These are phyloP conservation scores for Nymphalis polychloros DNA, from an alignment of 2,888 invertebrate species.

Conservation along the genomic window DNA sequence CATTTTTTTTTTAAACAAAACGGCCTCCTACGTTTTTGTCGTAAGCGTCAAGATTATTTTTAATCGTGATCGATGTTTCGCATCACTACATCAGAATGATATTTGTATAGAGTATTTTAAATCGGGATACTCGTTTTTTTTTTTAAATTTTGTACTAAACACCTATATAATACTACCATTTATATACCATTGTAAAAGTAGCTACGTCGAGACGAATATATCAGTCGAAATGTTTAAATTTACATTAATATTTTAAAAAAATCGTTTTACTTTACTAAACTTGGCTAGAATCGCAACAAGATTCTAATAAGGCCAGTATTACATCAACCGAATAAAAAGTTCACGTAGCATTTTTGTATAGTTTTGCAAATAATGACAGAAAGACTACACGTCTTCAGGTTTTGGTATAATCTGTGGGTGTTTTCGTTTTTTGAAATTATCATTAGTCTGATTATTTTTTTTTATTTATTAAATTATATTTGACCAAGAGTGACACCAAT, in stretches of 20 bases:
- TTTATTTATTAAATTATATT: background rate
- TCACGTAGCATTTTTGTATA: conserved; percentile 25
- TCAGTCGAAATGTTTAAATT: conserved; percentile 78
- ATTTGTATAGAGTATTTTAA: conserved; percentile 37
- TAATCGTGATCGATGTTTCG: conserved; percentile 26
- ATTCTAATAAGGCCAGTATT: conserved; percentile 69
- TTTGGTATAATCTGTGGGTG: conserved; percentile 12
- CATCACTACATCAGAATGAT: conserved; percentile 32
- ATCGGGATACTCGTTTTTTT: conserved; percentile 39
- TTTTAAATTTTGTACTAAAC: conserved; percentile 77
- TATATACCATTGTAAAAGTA: conserved; percentile 68
- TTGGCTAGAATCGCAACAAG: conserved; percentile 75
- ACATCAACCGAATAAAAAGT: conserved; percentile 30
- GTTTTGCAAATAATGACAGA: conserved; percentile 28
- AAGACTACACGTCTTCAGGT: conserved; percentile 14
- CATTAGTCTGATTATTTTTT: background rate
- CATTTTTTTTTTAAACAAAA: conserved; percentile 56
- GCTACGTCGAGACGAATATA: conserved; percentile 77
- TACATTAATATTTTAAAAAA: conserved; percentile 63
- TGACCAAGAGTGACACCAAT: conserved; percentile 25
- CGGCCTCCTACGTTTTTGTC: conserved; percentile 44
- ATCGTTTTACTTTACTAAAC: conserved; percentile 51
- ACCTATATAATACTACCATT: conserved; percentile 73
- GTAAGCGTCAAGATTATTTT: conserved; percentile 33
- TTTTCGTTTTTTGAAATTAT: conserved; percentile 4